These are phyloP conservation scores for Drosophila neutralis DNA, from an alignment of 2,888 invertebrate genomes.

Conservation along the genomic window DNA sequence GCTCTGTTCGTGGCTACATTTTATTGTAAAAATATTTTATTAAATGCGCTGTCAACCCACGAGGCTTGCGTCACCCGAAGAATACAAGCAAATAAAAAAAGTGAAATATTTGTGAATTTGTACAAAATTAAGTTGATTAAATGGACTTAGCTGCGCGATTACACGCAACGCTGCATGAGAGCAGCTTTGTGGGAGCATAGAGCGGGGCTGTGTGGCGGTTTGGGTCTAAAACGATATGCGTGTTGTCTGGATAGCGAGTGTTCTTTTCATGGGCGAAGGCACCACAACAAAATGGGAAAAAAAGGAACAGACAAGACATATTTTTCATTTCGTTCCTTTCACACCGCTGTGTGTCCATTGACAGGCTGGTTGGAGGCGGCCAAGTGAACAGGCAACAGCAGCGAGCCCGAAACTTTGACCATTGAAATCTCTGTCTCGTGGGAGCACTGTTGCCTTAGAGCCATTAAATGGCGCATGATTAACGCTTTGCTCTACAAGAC, in stretches of 20 bases:
- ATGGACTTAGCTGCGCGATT: constrained; percentile 77
- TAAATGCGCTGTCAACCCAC: constrained; percentile 56
- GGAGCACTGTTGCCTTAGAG: constrained; percentile 57
- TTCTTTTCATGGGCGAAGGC: constrained; percentile 31
- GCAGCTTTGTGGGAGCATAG: not conserved
- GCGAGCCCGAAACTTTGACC: constrained; percentile 62
- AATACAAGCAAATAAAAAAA: constrained; percentile 26
- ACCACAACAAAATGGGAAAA: constrained; percentile 6
- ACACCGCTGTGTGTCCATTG: constrained; percentile 50
- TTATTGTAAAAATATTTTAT: constrained; percentile 52
- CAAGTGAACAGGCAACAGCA: constrained; percentile 33
- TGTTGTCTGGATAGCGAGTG: constrained; percentile 35
- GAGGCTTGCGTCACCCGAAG: constrained; percentile 59
- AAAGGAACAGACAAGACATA: constrained; percentile 36
- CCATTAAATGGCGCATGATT: constrained; percentile 78
- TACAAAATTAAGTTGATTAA: constrained; percentile 78
- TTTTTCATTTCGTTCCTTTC: constrained; percentile 68
- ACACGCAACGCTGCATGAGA: constrained; percentile 67
- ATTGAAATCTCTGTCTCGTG: constrained; percentile 70
- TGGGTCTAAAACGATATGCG: constrained; percentile 44
- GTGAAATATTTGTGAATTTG: constrained; percentile 72
- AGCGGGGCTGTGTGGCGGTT: not conserved
- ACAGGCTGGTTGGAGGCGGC: constrained; percentile 17
- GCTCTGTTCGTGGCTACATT: not conserved
- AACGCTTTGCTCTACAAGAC: constrained; percentile 75